Evolutionary conservation across 2,797 vertebrate genomes (phyloP).

Genomic region (Uromys caudimaculatus): DNA sequence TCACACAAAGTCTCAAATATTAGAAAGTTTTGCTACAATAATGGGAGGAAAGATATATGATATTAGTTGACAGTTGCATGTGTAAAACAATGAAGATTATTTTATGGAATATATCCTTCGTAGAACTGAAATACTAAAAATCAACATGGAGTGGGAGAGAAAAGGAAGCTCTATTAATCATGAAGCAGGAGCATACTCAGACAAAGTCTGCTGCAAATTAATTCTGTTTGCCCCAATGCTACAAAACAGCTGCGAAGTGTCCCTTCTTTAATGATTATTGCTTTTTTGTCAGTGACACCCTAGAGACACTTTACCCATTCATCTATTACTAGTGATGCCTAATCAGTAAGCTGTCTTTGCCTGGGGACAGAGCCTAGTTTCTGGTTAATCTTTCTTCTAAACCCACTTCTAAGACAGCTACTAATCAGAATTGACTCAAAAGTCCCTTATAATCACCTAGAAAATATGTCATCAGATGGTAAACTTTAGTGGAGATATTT

Average conservation of each 20-base stretch:
- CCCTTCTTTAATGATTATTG: not conserved
- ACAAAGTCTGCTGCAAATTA: conserved; percentile 26
- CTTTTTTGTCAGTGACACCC: conserved; percentile 15
- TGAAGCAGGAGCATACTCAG: not conserved
- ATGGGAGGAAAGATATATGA: not conserved
- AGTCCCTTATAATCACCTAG: not conserved
- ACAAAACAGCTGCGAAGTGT: not conserved
- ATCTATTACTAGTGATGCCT: not conserved
- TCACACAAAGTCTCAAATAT: not conserved
- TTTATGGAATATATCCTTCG: not conserved
- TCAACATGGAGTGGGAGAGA: not conserved
- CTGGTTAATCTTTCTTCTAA: not conserved
- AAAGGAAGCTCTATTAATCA: conserved; percentile 32
- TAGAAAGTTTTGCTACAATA: not conserved
- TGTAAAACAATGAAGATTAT: conserved; percentile 1
- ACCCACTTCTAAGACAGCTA: not conserved
- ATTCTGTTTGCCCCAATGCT: not conserved
- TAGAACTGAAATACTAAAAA: not conserved
- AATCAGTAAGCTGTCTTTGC: conserved; percentile 1
- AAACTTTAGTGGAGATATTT: not conserved
- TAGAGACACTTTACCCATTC: not conserved
- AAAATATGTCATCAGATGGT: not conserved
- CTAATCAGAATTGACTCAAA: not conserved
- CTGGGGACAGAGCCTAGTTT: not conserved
- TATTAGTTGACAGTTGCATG: not conserved